A percentile compares a stretch with the other conserved stretches of the same genome.
phyloP scores from a whole-genome alignment of 1,140 invertebrate species.

The Nomia melanderi region DNA sequence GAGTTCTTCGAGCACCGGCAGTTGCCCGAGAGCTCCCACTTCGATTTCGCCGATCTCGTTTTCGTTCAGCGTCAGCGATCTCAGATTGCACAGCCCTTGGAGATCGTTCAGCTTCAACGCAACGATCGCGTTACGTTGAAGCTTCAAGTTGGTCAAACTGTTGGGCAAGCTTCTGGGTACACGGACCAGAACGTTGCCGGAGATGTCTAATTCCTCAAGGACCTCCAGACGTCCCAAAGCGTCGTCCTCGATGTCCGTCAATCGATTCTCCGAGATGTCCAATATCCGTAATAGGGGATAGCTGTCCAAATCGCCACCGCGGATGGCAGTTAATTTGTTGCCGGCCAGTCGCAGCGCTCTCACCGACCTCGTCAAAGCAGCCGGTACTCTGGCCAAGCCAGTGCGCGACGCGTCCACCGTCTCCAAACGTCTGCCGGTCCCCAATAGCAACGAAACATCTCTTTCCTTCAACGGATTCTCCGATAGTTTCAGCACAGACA shows the following conservation, averaged over 20 bases:
- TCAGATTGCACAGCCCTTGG: constrained; percentile 85
- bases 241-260: constrained; percentile 91
- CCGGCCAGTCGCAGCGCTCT: constrained; percentile 88
- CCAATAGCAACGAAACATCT: constrained; percentile 84
- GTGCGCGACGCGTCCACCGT: constrained; percentile 92
- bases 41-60: constrained; percentile 86
- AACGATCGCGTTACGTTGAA: constrained; percentile 86
- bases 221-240: constrained; percentile 91
- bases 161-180: constrained; percentile 87
- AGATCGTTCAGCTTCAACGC: constrained; percentile 86
- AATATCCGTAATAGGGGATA: constrained; percentile 91
- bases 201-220: constrained; percentile 89
- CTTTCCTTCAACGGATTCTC: constrained; percentile 86
- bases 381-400: constrained; percentile 89
- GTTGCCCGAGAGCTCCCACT: constrained; percentile 85
- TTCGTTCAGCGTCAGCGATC: constrained; percentile 86
- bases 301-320: constrained; percentile 93
- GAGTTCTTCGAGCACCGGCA: constrained; percentile 85
- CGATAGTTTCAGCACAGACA: constrained; percentile 89
- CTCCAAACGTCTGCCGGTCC: constrained; percentile 87
- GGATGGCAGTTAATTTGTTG: constrained; percentile 88
- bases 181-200: constrained; percentile 86
- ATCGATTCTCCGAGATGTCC: constrained; percentile 90
- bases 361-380: constrained; percentile 91
- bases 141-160: constrained; percentile 83